These are phyloP conservation scores for Crocallis elinguaria DNA, from an alignment of 2,888 invertebrate species.

Conservation along the genomic window DNA sequence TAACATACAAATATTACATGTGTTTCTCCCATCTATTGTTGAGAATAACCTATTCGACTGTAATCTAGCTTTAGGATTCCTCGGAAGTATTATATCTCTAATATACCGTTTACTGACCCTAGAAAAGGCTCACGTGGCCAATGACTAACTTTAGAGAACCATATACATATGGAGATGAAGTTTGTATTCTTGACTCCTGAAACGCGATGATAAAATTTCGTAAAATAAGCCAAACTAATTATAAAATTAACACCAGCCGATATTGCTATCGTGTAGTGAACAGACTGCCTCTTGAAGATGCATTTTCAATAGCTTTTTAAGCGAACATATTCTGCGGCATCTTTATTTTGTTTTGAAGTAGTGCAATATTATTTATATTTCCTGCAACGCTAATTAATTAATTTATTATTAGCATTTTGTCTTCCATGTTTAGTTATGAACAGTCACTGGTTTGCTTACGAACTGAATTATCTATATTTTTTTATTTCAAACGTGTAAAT, in stretches of 20 bases:
- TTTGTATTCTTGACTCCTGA: too few relatives aligned
- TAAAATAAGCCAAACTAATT: not conserved
- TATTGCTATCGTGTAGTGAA: conserved; percentile 3
- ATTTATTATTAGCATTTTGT: conserved; percentile 48
- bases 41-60: too few relatives aligned
- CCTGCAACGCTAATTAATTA: conserved; percentile 32
- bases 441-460: conserved; percentile 1
- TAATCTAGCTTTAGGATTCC: too few relatives aligned
- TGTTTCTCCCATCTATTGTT: too few relatives aligned
- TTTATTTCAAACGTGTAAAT: not conserved
- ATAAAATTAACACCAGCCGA: not conserved
- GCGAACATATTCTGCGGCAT: not conserved
- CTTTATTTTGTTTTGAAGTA: conserved; percentile 15
- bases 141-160: too few relatives aligned
- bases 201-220: too few relatives aligned
- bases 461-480: not conserved
- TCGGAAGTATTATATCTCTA: too few relatives aligned
- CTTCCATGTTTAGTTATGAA: conserved; percentile 46
- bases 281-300: conserved; percentile 2
- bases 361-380: conserved; percentile 48
- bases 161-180: too few relatives aligned
- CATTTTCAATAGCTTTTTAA: conserved; percentile 1
- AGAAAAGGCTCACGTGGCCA: too few relatives aligned
- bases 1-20: too few relatives aligned
- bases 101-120: too few relatives aligned